A percentile compares a stretch with the other conserved stretches of the same genome.
Conservation (phyloP, 2,888 invertebrate genomes). For the Parasteatoda lunata region DNA sequence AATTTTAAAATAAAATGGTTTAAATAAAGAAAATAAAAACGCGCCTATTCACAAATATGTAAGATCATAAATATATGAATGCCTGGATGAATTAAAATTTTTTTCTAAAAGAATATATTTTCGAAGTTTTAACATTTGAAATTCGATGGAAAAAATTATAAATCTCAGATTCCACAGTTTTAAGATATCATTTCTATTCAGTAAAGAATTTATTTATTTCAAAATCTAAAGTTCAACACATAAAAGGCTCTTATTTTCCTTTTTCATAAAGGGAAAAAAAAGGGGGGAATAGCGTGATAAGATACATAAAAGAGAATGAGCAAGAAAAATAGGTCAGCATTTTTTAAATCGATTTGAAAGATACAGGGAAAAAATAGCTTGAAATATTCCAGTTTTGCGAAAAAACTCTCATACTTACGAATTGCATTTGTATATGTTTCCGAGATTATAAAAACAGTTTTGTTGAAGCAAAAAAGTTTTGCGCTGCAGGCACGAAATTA, state of each 20-base stretch:
- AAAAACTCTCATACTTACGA: neutral
- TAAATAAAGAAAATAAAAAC: too few species aligned
- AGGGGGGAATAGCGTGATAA: slow-evolving; percentile 35
- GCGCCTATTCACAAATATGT: too few species aligned
- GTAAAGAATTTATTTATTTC: slow-evolving; percentile 18
- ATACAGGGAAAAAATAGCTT: neutral
- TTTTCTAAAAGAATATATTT: neutral
- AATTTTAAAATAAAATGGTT: too few species aligned
- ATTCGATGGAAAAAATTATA: neutral
- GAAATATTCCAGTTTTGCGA: neutral
- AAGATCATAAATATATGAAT: too few species aligned
- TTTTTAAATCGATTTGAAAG: slow-evolving; percentile 14
- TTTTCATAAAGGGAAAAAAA: neutral
- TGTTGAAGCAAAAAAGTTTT: neutral
- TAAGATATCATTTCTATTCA: neutral
- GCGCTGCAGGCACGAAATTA: neutral
- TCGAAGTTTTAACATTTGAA: neutral
- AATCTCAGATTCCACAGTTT: slow-evolving; percentile 13
- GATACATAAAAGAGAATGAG: slow-evolving; percentile 19
- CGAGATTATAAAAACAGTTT: neutral
- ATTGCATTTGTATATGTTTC: neutral
- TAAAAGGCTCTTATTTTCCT: neutral
- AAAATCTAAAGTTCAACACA: slow-evolving; percentile 22
- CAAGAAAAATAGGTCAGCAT: slow-evolving; percentile 12
- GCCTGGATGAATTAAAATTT: too few species aligned